Evolutionary conservation across 37 sponge, comb jelly and placozoan genomes (phyloP), one percentile per base, ranked within the genome.

Genomic region (Diacarnus erythraeanus): DNA sequence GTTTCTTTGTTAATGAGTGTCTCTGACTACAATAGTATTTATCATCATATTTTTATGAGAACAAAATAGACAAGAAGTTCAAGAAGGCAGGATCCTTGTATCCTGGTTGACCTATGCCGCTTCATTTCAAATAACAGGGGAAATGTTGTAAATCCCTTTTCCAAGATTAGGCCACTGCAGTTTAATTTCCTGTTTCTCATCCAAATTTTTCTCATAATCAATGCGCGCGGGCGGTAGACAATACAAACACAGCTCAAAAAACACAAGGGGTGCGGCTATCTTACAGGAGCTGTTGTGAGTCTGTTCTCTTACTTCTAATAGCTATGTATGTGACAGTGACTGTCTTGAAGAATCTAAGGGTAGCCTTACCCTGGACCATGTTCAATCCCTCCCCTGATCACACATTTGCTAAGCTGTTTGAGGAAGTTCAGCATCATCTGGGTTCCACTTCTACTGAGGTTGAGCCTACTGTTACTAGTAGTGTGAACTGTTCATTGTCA

Each of bases 161-260:
- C n/a, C n/a, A n/a, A n/a, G n/a, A n/a, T 60, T 60, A 60, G 61
- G 23, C 61, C 61, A 60, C 61, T n/a, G 61, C 23, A 60, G 27
- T 21, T 60, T 21, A 60, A 60, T 60, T 60, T 60, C 61, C 61
- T 60, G 61, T 60, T 60, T 60, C 61, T 60, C 61, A 60, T 25
- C 61, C 61, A 60, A 17, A 60, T n/a, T 4, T 26, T 21, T n/a
- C 4, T 60, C 21, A 60, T 6, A 60, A 21, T 60, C 61, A 60
- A 60, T 60, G 23, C 61, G 27, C 23, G 61, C 26, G 23, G 61
- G 61, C 26, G 61, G 26, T 60, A 25, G 23, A 26, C 3, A 25
- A 26, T 6, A 3, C 9, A 60, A 25, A 47, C 51, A 47, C 12
- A 47, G 51, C 51, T 47, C 6, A 15, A 47, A 47, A 47, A 47